phyloP scores from a whole-genome alignment of 2,113 vertebrate genomes.

The Lanius ludovicianus region DNA sequence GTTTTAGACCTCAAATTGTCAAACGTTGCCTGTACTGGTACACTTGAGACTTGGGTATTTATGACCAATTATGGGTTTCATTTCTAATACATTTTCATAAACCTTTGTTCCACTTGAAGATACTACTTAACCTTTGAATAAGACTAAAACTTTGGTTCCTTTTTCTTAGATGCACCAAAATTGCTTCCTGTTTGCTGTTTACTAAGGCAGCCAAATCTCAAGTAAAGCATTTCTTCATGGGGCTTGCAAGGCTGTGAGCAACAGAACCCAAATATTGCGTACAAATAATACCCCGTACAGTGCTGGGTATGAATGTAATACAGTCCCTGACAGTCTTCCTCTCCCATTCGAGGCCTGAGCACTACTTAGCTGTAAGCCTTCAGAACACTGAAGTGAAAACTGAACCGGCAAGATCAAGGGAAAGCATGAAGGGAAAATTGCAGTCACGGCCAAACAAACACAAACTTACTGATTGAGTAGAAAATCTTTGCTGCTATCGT shows the following conservation, averaged over 20 bases:
- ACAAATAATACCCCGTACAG: rapidly evolving
- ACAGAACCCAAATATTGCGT: neutral
- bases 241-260: neutral
- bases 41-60: neutral
- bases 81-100: neutral
- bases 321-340: neutral
- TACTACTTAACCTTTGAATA: neutral
- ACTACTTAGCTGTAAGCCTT: neutral
- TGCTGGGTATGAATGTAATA: neutral
- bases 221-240: neutral
- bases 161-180: neutral
- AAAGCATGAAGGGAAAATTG: neutral
- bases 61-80: neutral
- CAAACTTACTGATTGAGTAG: neutral
- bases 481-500: neutral
- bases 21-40: neutral
- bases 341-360: neutral
- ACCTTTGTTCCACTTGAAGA: neutral
- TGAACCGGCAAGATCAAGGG: neutral
- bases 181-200: neutral
- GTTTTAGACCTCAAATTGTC: neutral
- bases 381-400: neutral
- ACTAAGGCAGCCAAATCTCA: neutral
- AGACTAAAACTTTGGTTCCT: neutral
- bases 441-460: neutral